A percentile compares a stretch with the other conserved stretches of the same genome.
These are phyloP conservation scores for Acrocephalus kingi DNA, from an alignment of 2,113 vertebrate species.

Conservation along the genomic window DNA sequence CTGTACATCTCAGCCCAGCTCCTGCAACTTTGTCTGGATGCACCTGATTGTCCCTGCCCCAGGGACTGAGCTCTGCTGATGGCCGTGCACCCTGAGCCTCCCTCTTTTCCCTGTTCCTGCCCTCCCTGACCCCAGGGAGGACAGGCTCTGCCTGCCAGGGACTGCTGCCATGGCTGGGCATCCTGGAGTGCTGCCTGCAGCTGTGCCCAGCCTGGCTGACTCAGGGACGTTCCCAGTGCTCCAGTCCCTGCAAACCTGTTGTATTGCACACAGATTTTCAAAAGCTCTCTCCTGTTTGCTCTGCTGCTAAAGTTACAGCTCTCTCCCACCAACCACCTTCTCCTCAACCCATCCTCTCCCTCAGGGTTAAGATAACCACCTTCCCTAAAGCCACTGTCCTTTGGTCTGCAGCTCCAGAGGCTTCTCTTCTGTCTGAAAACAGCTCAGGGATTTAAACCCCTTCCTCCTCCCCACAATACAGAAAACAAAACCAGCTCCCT, in stretches of 20 bases:
- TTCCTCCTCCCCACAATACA: neutral
- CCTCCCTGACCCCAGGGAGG: neutral
- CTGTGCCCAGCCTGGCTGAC: neutral
- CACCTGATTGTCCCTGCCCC: neutral
- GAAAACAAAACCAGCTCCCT: neutral
- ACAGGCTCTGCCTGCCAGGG: neutral
- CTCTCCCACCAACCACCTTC: neutral
- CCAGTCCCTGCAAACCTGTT: neutral
- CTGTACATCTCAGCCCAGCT: neutral
- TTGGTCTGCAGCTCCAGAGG: constrained; percentile 12
- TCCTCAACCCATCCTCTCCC: neutral
- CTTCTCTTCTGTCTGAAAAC: neutral
- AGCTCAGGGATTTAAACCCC: neutral
- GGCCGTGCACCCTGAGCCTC: neutral
- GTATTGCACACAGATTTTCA: neutral
- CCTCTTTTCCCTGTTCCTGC: neutral
- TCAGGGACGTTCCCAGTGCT: neutral
- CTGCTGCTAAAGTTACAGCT: neutral
- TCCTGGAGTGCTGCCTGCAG: constrained; percentile 10
- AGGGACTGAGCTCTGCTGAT: neutral
- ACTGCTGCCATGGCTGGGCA: neutral
- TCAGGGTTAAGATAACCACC: neutral
- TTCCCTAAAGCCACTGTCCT: neutral
- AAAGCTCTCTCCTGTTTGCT: neutral
- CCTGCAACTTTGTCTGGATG: neutral